phyloP scores from a whole-genome alignment of 92 coral and sea anemone species.

The Phenganax subtilis region DNA sequence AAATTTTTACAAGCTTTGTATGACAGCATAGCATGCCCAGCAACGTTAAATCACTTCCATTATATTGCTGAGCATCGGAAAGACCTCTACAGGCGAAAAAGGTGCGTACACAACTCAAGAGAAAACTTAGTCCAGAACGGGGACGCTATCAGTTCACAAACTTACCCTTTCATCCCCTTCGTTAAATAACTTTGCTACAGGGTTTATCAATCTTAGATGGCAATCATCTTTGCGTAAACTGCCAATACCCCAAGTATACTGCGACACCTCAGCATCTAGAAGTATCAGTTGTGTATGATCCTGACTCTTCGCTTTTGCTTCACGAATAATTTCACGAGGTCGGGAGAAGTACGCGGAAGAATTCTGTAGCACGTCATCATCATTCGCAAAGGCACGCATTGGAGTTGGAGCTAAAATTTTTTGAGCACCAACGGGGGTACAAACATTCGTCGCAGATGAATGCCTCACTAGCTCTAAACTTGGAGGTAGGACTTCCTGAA shows the following conservation, averaged over 20 bases:
- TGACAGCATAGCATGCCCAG: too few relatives aligned
- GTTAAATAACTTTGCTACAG: conserved; percentile 56
- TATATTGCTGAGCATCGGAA: too few relatives aligned
- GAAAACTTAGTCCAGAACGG: too few relatives aligned
- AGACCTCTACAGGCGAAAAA: too few relatives aligned
- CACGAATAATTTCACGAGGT: conserved; percentile 31
- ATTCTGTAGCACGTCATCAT: conserved; percentile 32
- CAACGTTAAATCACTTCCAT: too few relatives aligned
- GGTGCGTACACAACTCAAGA: too few relatives aligned
- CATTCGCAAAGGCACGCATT: background rate
- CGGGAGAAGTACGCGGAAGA: conserved; percentile 20
- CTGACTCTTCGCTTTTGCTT: conserved; percentile 11
- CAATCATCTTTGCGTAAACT: conserved; percentile 31
- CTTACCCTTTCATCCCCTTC: conserved; percentile 67
- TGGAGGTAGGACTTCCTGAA: background rate
- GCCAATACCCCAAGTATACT: conserved; percentile 43
- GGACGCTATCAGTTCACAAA: background rate
- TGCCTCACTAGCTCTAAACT: background rate
- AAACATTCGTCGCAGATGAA: background rate
- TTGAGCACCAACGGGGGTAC: background rate
- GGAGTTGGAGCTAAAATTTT: conserved; percentile 18
- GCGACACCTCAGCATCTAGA: conserved; percentile 65
- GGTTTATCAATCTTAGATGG: conserved; percentile 46
- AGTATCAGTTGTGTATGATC: conserved; percentile 51
- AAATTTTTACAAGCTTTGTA: too few relatives aligned